A percentile compares a stretch with the other conserved stretches of the same genome.
Evolutionary conservation across 2,113 vertebrate species (phyloP).

Genomic region (Limnothrissa miodon): DNA sequence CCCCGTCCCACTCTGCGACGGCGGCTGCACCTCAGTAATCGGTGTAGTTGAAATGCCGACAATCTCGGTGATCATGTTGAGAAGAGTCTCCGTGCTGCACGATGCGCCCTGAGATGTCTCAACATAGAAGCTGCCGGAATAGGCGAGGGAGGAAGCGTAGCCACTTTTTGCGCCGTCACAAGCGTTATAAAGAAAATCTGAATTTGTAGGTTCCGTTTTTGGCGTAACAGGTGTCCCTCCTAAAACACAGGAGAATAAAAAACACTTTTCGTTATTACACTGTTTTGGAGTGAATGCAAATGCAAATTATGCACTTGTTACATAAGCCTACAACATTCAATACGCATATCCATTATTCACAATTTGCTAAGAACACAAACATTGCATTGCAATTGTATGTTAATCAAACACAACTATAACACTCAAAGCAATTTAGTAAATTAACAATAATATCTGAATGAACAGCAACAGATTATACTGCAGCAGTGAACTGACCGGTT

Average conservation of each 20-base stretch:
- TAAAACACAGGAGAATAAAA: conserved; percentile 55
- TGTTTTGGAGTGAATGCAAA: conserved; percentile 36
- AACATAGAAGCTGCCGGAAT: conserved; percentile 97
- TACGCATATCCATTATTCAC: neutral
- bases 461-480: neutral
- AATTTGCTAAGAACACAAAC: conserved; percentile 17
- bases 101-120: conserved; percentile 88
- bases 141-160: conserved; percentile 85
- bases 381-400: neutral
- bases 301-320: conserved; percentile 31
- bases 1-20: conserved; percentile 67
- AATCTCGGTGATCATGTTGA: conserved; percentile 96
- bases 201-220: conserved; percentile 77
- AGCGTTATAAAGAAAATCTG: conserved; percentile 81
- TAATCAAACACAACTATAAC: neutral
- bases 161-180: conserved; percentile 76
- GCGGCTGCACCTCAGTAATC: conserved; percentile 73
- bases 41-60: conserved; percentile 88
- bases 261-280: conserved; percentile 59
- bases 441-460: neutral
- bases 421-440: neutral
- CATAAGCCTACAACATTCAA: conserved; percentile 20
- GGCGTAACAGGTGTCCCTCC: conserved; percentile 82
- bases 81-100: conserved; percentile 91
- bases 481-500: conserved; percentile 73